Evolutionary conservation across 2,113 vertebrate species (phyloP).

Genomic region (Nansenia antarctica): DNA sequence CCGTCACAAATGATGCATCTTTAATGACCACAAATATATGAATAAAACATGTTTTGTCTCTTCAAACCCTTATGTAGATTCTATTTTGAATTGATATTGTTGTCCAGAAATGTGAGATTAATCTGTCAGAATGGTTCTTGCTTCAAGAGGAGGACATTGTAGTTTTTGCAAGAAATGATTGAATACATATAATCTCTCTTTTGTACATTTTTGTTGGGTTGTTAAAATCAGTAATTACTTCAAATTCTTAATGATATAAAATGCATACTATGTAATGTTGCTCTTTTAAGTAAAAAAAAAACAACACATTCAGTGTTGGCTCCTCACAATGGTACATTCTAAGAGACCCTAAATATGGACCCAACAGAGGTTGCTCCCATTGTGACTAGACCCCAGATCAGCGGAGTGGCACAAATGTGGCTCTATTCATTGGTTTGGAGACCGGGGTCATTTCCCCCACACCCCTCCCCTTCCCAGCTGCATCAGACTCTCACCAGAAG

Average conservation of each 20-base stretch:
- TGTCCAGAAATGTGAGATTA: neutral
- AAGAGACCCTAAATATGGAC: neutral
- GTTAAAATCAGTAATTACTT: no score
- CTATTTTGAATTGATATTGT: neutral
- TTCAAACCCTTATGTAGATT: neutral
- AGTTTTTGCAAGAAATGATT: neutral
- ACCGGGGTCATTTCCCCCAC: conserved; percentile 10
- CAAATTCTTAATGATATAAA: no score
- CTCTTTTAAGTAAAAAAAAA: no score
- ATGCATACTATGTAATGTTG: no score
- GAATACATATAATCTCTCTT: neutral
- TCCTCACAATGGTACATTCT: no score
- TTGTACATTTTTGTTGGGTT: no score
- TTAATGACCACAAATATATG: conserved; percentile 20
- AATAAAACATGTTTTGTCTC: conserved; percentile 49
- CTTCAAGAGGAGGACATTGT: neutral
- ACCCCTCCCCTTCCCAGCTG: no score
- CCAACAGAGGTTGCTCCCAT: neutral
- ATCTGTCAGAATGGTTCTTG: neutral
- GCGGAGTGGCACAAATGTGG: conserved; percentile 46
- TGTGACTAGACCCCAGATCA: conserved; percentile 27
- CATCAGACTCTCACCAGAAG: no score
- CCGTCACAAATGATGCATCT: conserved; percentile 30
- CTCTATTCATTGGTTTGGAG: conserved; percentile 39
- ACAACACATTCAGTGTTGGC: no score